Evolutionary conservation across 1,140 invertebrate genomes (phyloP), one percentile per base, ranked within the genome.

Genomic region (Venustaconcha ellipsiformis): DNA sequence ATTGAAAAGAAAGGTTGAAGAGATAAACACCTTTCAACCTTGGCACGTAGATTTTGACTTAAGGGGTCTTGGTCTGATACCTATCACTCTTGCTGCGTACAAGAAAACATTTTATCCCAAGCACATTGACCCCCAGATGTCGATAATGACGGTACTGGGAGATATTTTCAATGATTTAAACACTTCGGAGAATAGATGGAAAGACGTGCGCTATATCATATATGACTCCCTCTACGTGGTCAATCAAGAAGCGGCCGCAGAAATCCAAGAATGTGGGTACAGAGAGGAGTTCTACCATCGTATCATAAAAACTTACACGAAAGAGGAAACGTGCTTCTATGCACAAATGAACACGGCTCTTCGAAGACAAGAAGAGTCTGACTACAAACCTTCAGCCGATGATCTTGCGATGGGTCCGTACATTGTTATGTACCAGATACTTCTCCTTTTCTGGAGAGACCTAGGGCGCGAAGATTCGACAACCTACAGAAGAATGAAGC

Each of bases 331-430:
- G n/a, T 67, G 56, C 14, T 48, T 74, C 57, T 74, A 74, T 57
- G 67, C 65, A 17, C 14, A n/a, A 17, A 18, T 73, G 71, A 20
- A 60, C 62, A 75, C 57, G 23, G 74, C 74, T 15, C 17, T 75
- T 12, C 66, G 74, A 20, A 63, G 68, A 57, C 74, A 75, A 23
- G 70, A 55, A 56, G 57, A 37, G 23, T 57, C 57, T 6, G n/a
- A 70, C 18, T 75, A 75, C 60, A 63, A 56, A 15, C 74, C 74
- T 20, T 57, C 67, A n/a, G 74, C 55, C 15, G 74, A 75, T 30
- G 74, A 75, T 23, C 23, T 75, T 20, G 74, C 74, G 2, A 57
- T 75, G 57, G 67, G 74, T 18, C 74, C 74, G 1, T 75, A 75
- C 26, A 14, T 23, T 2, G 74, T 75, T 17, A 70, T 75, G 67